A percentile compares a stretch with the other conserved stretches of the same genome.
Conservation (phyloP, 2,888 invertebrate genomes). For the Nebria brevicollis region DNA sequence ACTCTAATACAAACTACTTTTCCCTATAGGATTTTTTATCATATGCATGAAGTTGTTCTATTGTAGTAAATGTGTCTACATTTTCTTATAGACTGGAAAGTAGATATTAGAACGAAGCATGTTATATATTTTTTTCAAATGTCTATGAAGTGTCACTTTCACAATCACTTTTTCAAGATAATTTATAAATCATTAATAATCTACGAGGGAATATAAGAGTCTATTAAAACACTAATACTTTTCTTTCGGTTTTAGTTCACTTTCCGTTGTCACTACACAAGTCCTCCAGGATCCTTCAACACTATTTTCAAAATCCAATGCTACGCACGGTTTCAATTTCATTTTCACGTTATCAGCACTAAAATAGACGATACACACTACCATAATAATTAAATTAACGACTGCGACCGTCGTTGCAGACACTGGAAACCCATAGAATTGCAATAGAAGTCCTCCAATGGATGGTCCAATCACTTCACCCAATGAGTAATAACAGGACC, state of each 20-base stretch:
- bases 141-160: too few species aligned
- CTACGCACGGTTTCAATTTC: neutral
- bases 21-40: too few species aligned
- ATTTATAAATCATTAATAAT: too few species aligned
- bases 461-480: slow-evolving; percentile 77
- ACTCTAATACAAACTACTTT: too few species aligned
- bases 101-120: too few species aligned
- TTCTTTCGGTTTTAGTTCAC: neutral
- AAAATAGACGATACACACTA: slow-evolving; percentile 53
- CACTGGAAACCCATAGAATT: slow-evolving; percentile 74
- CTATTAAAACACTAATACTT: neutral
- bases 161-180: too few species aligned
- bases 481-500: slow-evolving; percentile 79
- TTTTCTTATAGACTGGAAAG: too few species aligned
- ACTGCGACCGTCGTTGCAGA: slow-evolving; percentile 73
- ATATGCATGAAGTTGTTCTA: too few species aligned
- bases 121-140: too few species aligned
- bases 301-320: slow-evolving; percentile 12
- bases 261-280: slow-evolving; percentile 7
- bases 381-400: slow-evolving; percentile 67
- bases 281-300: slow-evolving; percentile 37
- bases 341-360: slow-evolving; percentile 29
- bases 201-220: too few species aligned
- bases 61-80: too few species aligned
- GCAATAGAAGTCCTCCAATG: slow-evolving; percentile 71